Evolutionary conservation across 1,140 invertebrate species (phyloP).

Genomic region (Anagrus nilaparvatae): DNA sequence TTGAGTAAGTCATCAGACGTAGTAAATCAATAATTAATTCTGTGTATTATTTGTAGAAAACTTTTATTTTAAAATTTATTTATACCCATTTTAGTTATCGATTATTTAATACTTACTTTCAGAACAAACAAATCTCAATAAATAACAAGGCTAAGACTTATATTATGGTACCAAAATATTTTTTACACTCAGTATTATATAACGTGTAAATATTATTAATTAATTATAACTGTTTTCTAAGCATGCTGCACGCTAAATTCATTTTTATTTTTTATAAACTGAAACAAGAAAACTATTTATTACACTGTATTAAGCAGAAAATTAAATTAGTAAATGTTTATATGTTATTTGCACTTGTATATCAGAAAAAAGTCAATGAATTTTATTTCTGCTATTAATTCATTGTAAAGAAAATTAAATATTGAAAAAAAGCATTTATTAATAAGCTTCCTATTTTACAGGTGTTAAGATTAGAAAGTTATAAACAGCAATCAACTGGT

Average conservation of each 20-base stretch:
- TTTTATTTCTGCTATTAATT: slow-evolving; percentile 1
- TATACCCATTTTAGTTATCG: no score
- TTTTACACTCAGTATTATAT: no score
- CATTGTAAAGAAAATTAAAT: not conserved
- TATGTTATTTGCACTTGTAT: not conserved
- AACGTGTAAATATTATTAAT: no score
- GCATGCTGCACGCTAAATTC: no score
- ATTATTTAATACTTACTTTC: slow-evolving; percentile 10
- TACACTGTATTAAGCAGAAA: not conserved
- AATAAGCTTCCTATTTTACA: slow-evolving; percentile 20
- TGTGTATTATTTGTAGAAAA: slow-evolving; percentile 16
- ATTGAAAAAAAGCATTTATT: not conserved
- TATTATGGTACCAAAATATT: no score
- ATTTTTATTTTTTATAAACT: no score
- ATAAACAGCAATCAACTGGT: slow-evolving; percentile 41
- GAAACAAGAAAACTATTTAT: not conserved
- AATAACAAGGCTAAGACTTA: no score
- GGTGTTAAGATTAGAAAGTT: slow-evolving; percentile 56
- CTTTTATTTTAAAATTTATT: slow-evolving; percentile 14
- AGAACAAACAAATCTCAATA: no score
- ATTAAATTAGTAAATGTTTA: not conserved
- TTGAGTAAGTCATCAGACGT: slow-evolving; percentile 56
- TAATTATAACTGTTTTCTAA: no score
- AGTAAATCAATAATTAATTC: slow-evolving; percentile 20
- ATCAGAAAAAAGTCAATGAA: not conserved